Evolutionary conservation across 1,140 invertebrate species (phyloP), one percentile per base, ranked within the genome.

Genomic region (Amphibalanus amphitrite): DNA sequence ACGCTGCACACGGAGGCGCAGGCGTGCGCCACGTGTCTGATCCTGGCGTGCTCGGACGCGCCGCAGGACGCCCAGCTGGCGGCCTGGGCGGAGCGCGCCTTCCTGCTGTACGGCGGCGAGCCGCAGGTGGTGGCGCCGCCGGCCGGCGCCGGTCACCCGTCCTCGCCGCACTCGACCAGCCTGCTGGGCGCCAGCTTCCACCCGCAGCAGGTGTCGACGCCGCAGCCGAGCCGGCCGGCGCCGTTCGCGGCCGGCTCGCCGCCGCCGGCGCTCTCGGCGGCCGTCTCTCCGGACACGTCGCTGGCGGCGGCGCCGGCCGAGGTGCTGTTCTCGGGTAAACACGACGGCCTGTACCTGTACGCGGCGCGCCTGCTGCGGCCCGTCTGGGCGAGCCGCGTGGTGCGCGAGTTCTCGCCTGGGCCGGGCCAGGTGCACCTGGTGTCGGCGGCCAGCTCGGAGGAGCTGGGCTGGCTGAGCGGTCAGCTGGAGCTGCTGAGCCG

Each of bases 321-420:
- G 10, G 40, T 8, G 17, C 38, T 38, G 6, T 38, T 38, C 38
- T 38, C 38, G 6, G 38, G 38, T 17, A 38, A 38, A 64, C 94
- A 97, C 78, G 92, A 95, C 79, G 93, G 92, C 0, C 82, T 98
- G 0, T 98, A 97, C 81, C 82, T 97, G 4, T 95, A 92, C 77
- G 85, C 96, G 15, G 87, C 90, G 29, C 85, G 94, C 74, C 89
- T 97, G 75, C 79, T 97, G 10, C 82, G 90, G 71, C 88, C 90
- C 0, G 84, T 93, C 71, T 93, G 91, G 91, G 86, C 86, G 76
- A 72, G 72, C 23, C 74, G 74, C 4, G 30, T 81, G 29, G 73
- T 78, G 28, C 74, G 73, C 33, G 73, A 74, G 40, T 70, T 30
- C 28, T 73, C 67, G 47, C 33, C 23, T 8, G 10, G 69, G 33